Conservation (phyloP, 2,113 vertebrate genomes). For the Reinhardtius hippoglossoides region DNA sequence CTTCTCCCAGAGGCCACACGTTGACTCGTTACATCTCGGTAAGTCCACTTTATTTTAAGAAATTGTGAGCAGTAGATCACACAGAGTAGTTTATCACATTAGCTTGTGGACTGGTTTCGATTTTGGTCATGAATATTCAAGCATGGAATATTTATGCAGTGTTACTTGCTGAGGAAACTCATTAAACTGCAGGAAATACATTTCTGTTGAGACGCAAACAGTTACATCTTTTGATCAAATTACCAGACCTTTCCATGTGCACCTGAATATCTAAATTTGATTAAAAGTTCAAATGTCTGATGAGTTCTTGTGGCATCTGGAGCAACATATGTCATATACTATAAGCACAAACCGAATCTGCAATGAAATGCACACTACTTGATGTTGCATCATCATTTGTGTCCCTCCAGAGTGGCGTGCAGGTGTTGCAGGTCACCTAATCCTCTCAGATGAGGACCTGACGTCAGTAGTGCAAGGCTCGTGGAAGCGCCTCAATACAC, state of each 20-base stretch:
- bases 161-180: background rate
- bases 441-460: constrained; percentile 97
- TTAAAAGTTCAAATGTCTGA: background rate
- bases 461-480: constrained; percentile 94
- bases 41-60: constrained; percentile 10
- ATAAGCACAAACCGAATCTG: background rate
- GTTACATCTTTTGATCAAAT: background rate
- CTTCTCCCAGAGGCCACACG: constrained; percentile 90
- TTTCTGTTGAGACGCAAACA: background rate
- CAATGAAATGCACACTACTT: background rate
- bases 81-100: background rate
- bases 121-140: background rate
- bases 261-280: background rate
- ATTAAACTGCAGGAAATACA: background rate
- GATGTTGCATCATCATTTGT: background rate
- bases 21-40: constrained; percentile 93
- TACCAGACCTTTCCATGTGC: background rate
- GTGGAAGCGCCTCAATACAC: constrained; percentile 95
- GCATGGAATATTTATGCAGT: background rate
- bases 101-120: no score
- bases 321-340: background rate
- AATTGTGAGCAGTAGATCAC: background rate
- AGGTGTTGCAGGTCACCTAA: constrained; percentile 94
- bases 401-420: constrained; percentile 90
- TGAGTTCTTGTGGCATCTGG: background rate